Conservation (phyloP, 2,888 invertebrate species). For the Perithous albicinctus region DNA sequence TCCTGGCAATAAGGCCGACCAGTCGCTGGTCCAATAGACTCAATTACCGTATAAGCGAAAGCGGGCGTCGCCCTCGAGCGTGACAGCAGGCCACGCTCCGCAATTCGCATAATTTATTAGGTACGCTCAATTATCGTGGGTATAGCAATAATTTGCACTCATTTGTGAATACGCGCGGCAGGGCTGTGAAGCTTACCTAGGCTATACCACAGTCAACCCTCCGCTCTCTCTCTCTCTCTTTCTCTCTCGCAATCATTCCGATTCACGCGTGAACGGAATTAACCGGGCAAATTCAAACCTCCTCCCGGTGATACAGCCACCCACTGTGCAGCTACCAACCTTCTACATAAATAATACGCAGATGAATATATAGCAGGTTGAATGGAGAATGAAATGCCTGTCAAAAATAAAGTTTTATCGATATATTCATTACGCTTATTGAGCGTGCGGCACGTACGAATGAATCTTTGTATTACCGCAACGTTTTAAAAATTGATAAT, state of each 20-base stretch:
- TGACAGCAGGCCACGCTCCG: constrained; percentile 37
- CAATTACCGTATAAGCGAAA: constrained; percentile 66
- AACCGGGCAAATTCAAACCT: constrained; percentile 71
- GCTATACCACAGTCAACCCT: neutral
- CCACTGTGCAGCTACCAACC: neutral
- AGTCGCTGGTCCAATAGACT: constrained; percentile 69
- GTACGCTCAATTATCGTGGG: constrained; percentile 76
- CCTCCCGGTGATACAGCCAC: constrained; percentile 13
- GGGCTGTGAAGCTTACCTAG: neutral
- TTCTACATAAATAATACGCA: constrained; percentile 1
- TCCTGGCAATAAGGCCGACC: constrained; percentile 57
- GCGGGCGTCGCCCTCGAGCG: constrained; percentile 50
- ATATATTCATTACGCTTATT: neutral
- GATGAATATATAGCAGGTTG: neutral
- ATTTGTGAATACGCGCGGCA: constrained; percentile 61
- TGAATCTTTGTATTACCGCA: neutral
- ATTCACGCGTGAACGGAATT: constrained; percentile 69
- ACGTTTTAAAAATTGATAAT: neutral
- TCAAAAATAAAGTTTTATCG: constrained; percentile 1
- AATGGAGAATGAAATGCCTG: neutral
- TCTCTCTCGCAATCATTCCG: constrained; percentile 64
- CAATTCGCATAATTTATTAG: constrained; percentile 76
- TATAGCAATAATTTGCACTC: constrained; percentile 76
- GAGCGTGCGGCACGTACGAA: neutral
- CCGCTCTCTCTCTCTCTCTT: too few relatives aligned